Evolutionary conservation across 2,797 vertebrate species (phyloP).

Genomic region (Astyanax mexicanus): DNA sequence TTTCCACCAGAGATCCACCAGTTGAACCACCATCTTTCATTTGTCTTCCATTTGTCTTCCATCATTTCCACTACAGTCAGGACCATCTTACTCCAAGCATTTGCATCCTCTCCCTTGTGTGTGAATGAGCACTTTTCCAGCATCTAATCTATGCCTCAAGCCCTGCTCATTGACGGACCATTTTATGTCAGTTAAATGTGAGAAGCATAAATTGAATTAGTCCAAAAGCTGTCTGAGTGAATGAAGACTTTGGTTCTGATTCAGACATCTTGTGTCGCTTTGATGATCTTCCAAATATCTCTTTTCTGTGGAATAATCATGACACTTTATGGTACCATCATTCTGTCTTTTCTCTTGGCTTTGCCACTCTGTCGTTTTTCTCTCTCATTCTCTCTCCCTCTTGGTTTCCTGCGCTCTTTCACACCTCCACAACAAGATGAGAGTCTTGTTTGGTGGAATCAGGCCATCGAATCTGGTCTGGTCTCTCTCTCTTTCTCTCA

Average conservation of each 20-base stretch:
- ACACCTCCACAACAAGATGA: constrained; percentile 58
- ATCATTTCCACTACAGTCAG: neutral
- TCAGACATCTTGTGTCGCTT: constrained; percentile 36
- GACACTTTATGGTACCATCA: constrained; percentile 41
- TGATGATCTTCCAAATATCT: constrained; percentile 46
- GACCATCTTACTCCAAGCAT: neutral
- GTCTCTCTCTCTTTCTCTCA: constrained; percentile 34
- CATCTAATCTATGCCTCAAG: constrained; percentile 13
- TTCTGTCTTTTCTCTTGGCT: constrained; percentile 40
- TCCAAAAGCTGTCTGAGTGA: constrained; percentile 33
- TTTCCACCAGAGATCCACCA: neutral
- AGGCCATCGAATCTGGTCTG: constrained; percentile 65
- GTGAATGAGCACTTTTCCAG: constrained; percentile 26
- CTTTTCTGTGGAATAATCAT: constrained; percentile 44
- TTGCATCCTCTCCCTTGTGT: constrained; percentile 23
- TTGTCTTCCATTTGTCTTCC: neutral
- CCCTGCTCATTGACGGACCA: constrained; percentile 12
- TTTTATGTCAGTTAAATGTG: constrained; percentile 33
- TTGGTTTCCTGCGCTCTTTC: constrained; percentile 48
- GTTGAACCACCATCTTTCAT: constrained; percentile 22
- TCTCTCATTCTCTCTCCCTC: constrained; percentile 25
- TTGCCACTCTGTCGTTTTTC: constrained; percentile 15
- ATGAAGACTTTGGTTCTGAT: constrained; percentile 36
- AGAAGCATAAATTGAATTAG: constrained; percentile 38
- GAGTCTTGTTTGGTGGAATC: constrained; percentile 68